These are phyloP conservation scores for Ascidia mentula DNA, from an alignment of 23 tunicate species.

Conservation along the genomic window DNA sequence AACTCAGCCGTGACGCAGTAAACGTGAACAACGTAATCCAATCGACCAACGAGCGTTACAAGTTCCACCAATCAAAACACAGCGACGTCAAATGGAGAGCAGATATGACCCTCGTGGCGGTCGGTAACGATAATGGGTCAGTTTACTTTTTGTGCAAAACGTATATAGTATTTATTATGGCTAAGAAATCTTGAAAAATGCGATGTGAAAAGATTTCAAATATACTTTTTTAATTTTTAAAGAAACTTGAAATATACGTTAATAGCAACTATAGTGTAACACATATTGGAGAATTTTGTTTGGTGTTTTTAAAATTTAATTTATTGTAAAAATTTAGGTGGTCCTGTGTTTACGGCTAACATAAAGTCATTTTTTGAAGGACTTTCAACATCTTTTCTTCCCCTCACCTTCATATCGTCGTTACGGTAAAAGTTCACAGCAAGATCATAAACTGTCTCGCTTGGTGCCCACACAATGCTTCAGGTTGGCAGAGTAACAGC, in stretches of 20 bases:
- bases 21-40: conserved; percentile 40
- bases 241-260: too few relatives aligned
- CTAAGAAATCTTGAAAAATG: background rate
- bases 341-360: too few relatives aligned
- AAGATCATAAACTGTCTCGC: conserved; percentile 69
- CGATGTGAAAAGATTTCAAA: too few relatives aligned
- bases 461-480: conserved; percentile 37
- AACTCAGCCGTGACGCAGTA: conserved; percentile 30
- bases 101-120: conserved; percentile 46
- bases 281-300: background rate
- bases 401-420: conserved; percentile 48
- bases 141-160: background rate
- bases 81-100: conserved; percentile 75
- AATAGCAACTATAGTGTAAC: background rate
- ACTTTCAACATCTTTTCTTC: conserved; percentile 46
- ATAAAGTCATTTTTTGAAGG: conserved; percentile 33
- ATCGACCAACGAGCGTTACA: conserved; percentile 7
- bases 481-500: too few relatives aligned
- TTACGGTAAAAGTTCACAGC: conserved; percentile 55
- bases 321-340: background rate
- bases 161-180: background rate
- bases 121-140: conserved; percentile 86
- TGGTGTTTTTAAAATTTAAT: background rate
- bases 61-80: conserved; percentile 24
- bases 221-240: too few relatives aligned